A percentile compares a stretch with the other conserved stretches of the same genome.
Conservation (phyloP, 2,797 vertebrate genomes). For the Alauda arvensis region DNA sequence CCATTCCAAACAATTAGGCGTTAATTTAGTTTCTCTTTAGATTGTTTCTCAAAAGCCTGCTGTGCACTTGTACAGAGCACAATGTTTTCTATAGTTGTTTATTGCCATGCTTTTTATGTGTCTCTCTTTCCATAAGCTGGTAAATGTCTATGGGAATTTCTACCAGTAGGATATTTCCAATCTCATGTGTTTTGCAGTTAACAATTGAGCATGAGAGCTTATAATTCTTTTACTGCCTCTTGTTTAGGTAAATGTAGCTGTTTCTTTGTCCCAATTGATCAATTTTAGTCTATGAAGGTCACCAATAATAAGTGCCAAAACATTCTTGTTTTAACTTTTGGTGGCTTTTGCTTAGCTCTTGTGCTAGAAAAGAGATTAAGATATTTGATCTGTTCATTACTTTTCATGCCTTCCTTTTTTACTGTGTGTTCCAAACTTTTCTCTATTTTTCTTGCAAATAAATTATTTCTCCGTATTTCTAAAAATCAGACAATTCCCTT, state of each 20-base stretch:
- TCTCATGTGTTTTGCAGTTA: not conserved
- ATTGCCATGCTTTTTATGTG: not conserved
- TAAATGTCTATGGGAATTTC: not conserved
- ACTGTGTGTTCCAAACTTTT: not conserved
- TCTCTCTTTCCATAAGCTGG: not conserved
- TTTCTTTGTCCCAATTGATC: not conserved
- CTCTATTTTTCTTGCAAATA: not conserved
- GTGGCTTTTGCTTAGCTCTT: not conserved
- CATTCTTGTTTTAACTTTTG: not conserved
- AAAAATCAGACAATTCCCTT: not conserved
- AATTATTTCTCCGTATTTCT: not conserved
- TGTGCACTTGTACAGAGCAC: not conserved
- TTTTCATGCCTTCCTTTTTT: not conserved
- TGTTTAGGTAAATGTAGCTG: not conserved
- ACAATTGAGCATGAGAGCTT: not conserved
- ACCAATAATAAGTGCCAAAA: not conserved
- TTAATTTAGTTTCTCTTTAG: slow-evolving; percentile 2
- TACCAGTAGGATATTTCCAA: not conserved
- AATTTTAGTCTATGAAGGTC: not conserved
- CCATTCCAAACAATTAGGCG: not conserved
- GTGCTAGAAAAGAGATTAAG: not conserved
- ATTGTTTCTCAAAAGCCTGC: not conserved
- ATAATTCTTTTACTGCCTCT: not conserved
- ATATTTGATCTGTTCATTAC: not conserved
- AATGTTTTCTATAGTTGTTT: not conserved